Percentiles rank a stretch among this genome's conserved stretches.
phyloP scores from a whole-genome alignment of 2,113 vertebrate species.

The Bubo blakistoni region DNA sequence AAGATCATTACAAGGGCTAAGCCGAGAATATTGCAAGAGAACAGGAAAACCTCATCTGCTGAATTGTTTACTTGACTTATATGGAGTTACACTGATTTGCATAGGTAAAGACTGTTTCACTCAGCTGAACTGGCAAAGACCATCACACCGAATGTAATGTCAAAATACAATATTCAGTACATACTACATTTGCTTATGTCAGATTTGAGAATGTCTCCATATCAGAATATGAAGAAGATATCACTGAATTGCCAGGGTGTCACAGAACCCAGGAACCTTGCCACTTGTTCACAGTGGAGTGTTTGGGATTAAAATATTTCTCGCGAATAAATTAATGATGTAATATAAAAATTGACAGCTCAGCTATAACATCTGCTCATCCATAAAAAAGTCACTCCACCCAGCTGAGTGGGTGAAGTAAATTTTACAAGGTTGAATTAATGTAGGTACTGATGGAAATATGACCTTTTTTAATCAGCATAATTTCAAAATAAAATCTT shows the following conservation, averaged over 20 bases:
- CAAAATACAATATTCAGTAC: not conserved
- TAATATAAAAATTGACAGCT: conserved; percentile 42
- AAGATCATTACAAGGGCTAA: not conserved
- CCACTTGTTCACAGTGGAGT: not conserved
- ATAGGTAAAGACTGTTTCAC: not conserved
- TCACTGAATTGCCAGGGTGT: not conserved
- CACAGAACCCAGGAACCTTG: not conserved
- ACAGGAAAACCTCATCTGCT: not conserved
- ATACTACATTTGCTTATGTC: not conserved
- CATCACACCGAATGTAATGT: not conserved
- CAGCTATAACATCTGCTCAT: conserved; percentile 33
- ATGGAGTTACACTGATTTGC: not conserved
- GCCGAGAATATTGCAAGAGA: not conserved
- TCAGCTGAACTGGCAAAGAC: not conserved
- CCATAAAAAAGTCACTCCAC: conserved; percentile 50
- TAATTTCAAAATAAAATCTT: conserved; percentile 40
- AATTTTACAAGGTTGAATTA: conserved; percentile 43
- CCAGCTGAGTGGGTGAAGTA: conserved; percentile 48
- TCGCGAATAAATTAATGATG: conserved; percentile 37
- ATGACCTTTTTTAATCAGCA: conserved; percentile 9
- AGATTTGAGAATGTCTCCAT: not conserved
- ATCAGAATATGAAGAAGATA: not conserved
- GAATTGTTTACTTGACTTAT: not conserved
- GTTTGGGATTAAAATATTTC: conserved; percentile 18
- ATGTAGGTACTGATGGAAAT: conserved; percentile 43